These are phyloP conservation scores for Myxocyprinus asiaticus DNA, from an alignment of 2,113 vertebrate genomes.

Conservation along the genomic window DNA sequence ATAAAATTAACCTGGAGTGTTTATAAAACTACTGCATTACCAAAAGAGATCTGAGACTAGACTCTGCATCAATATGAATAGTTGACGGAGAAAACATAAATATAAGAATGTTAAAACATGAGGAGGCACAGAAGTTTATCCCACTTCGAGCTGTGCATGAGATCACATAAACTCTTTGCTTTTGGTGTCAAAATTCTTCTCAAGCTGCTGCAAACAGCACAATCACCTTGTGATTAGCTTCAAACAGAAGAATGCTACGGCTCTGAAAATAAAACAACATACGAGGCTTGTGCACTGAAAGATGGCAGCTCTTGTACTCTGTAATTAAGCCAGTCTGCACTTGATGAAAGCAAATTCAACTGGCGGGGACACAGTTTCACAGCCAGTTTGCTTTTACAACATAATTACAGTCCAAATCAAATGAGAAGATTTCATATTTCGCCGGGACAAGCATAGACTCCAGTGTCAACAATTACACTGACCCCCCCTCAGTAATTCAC, in stretches of 20 bases:
- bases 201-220: constrained; percentile 54
- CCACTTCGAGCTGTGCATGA: constrained; percentile 25
- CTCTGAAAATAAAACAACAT: constrained; percentile 61
- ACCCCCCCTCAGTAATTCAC: constrained; percentile 55
- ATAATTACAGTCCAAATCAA: constrained; percentile 81
- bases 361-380: constrained; percentile 73
- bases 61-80: too few species aligned
- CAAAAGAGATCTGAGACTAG: too few species aligned
- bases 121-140: background rate
- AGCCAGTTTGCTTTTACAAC: constrained; percentile 78
- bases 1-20: too few species aligned
- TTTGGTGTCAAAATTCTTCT: constrained; percentile 56
- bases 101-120: too few species aligned
- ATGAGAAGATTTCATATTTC: constrained; percentile 78
- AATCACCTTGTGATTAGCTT: constrained; percentile 75
- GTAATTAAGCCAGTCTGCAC: constrained; percentile 80
- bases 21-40: too few species aligned
- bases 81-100: too few species aligned
- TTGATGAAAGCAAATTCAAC: constrained; percentile 79
- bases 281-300: constrained; percentile 71
- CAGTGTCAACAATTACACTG: constrained; percentile 71
- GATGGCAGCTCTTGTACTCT: constrained; percentile 69
- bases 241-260: constrained; percentile 67
- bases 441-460: constrained; percentile 65
- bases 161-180: background rate